Evolutionary conservation across 2,113 vertebrate genomes (phyloP).

Genomic region (Sebastes schlegelii): DNA sequence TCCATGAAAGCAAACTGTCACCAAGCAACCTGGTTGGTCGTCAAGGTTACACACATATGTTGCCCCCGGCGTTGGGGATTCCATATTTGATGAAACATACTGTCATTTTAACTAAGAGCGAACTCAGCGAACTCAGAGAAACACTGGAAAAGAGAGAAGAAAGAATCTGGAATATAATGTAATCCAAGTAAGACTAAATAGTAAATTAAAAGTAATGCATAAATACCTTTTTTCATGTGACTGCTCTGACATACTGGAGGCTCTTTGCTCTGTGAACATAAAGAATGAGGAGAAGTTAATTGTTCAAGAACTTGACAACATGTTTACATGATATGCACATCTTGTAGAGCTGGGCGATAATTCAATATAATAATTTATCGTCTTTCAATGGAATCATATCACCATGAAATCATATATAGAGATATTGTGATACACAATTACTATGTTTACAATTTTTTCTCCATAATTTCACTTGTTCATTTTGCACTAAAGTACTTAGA

Average conservation of each 20-base stretch:
- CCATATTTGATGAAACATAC: not conserved
- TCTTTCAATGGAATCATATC: no score
- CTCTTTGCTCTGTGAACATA: slow-evolving; percentile 87
- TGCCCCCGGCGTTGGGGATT: not conserved
- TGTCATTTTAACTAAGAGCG: slow-evolving; percentile 13
- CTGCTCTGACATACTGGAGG: slow-evolving; percentile 83
- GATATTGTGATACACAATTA: no score
- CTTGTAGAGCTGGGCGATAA: no score
- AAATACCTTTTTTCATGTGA: slow-evolving; percentile 90
- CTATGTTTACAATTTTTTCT: no score
- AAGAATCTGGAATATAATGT: not conserved
- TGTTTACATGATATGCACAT: not conserved
- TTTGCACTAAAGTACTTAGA: no score
- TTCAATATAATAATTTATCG: no score
- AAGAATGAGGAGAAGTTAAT: slow-evolving; percentile 4
- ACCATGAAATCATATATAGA: no score
- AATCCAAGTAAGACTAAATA: not conserved
- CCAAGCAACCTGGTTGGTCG: slow-evolving; percentile 51
- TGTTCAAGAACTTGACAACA: not conserved
- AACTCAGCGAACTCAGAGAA: not conserved
- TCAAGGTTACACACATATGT: slow-evolving; percentile 43
- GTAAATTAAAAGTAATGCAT: not conserved
- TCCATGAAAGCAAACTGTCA: slow-evolving; percentile 44
- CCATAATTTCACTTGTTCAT: no score
- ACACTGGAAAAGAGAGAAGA: not conserved